phyloP scores from a whole-genome alignment of 2,797 vertebrate species.

The Tamandua tetradactyla region DNA sequence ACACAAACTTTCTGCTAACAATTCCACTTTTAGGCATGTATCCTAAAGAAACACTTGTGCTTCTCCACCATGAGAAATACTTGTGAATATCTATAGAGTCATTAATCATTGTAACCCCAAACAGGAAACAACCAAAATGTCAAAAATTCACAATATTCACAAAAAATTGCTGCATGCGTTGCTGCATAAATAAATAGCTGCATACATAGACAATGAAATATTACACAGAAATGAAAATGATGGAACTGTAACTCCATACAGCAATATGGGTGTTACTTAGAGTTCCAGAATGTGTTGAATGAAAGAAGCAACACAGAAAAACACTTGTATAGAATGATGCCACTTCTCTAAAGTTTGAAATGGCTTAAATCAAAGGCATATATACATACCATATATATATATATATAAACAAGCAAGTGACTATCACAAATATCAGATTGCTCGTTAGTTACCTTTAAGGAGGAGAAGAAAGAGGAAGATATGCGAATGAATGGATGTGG shows the following conservation, averaged over 20 bases:
- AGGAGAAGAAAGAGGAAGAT: neutral
- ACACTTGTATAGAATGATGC: neutral
- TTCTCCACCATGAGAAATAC: neutral
- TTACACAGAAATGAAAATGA: neutral
- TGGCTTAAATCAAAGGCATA: neutral
- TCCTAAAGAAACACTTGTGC: neutral
- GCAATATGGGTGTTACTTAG: no score
- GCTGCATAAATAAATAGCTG: no score
- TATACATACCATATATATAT: neutral
- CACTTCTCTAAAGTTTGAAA: no score
- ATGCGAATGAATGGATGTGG: neutral
- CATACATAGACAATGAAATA: neutral
- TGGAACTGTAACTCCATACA: neutral
- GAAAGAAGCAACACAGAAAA: neutral
- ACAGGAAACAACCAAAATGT: neutral
- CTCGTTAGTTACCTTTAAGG: neutral
- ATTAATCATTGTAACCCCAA: neutral
- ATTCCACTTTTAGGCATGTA: neutral
- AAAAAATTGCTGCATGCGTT: no score
- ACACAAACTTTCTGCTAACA: neutral
- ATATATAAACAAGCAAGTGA: neutral
- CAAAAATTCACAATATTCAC: neutral
- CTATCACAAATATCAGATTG: neutral
- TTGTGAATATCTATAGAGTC: neutral
- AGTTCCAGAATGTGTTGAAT: neutral